These are phyloP conservation scores for Montipora capitata DNA, from an alignment of 92 coral and sea anemone species.

Conservation along the genomic window DNA sequence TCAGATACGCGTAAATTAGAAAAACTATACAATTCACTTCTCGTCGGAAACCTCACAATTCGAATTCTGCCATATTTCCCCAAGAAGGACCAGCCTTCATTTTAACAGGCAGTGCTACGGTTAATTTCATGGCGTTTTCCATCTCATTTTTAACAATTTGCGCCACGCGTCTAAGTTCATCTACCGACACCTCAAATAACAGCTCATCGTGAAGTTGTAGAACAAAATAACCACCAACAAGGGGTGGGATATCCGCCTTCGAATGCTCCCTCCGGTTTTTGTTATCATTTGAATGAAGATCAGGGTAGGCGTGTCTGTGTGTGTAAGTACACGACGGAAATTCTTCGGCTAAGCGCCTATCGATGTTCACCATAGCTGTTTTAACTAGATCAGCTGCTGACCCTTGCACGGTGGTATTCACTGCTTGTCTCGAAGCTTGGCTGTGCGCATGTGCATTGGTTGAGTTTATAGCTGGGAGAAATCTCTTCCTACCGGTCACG, in stretches of 20 bases:
- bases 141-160: conserved; percentile 89
- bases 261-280: conserved; percentile 63
- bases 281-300: conserved; percentile 26
- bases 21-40: neutral
- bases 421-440: conserved; percentile 99
- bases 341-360: conserved; percentile 75
- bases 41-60: conserved; percentile 50
- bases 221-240: conserved; percentile 89
- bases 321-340: conserved; percentile 85
- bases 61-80: conserved; percentile 92
- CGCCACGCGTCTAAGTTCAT: conserved; percentile 85
- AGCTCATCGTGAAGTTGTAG: conserved; percentile 96
- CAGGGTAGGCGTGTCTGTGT: conserved; percentile 76
- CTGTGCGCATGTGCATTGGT: conserved; percentile 88
- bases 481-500: conserved; percentile 87
- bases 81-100: conserved; percentile 97
- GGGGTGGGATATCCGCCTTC: conserved; percentile 61
- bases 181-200: conserved; percentile 87
- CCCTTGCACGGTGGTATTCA: conserved; percentile 98
- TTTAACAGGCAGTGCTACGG: conserved; percentile 92
- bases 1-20: neutral
- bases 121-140: conserved; percentile 92
- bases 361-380: conserved; percentile 96
- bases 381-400: conserved; percentile 99
- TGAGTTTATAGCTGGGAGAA: conserved; percentile 89